Base-by-base conservation (phyloP, 2,888 invertebrate genomes). In the Amphipoea oculea region DNA sequence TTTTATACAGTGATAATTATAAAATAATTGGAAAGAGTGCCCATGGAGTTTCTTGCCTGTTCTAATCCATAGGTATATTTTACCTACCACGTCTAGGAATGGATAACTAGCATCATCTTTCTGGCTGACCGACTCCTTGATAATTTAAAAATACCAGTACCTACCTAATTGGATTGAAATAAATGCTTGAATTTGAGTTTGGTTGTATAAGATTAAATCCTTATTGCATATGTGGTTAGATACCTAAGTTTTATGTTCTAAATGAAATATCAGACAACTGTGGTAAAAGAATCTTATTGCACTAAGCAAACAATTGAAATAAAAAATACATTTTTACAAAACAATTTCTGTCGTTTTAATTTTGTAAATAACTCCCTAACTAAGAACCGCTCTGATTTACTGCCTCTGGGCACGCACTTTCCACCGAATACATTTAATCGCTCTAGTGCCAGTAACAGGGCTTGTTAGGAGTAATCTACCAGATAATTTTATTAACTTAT, bases 271-370 rank as follows among this genome's bases (percentile, higher is more conserved):
- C 36, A 11, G 14, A 60, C n/a, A 20, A 51, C 66, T 76, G 20
- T 51, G 48, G 20, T 51, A 60, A 75, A 51, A 36, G 11, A 65
- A 78, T 68, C 42, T 48, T 66, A 45, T 20, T 77, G 9, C 40
- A 66, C 2, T 45, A 54, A 54, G 54, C 9, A 62, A 45, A 66
- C 17, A 36, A 73, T 57, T 66, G 12, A n/a, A 66, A 42, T 2
- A 20, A 12, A 36, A 36, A 60, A 67, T 54, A 62, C 17, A 67
- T 54, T 76, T 75, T 40, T 67, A 45, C n/a, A 45, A 54, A 60
- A 54, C 3, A n/a, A 29, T 17, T 67, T 40, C 1, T 23, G 17
- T 29, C 2, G 12, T 77, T 78, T 78, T 78, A 12, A 40, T 78
- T 40, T 23, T 40, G 4, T 6, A 17, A 14, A 20, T 20, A 45